Evolutionary conservation across 1,140 invertebrate species (phyloP).

Genomic region (Mercenaria mercenaria): DNA sequence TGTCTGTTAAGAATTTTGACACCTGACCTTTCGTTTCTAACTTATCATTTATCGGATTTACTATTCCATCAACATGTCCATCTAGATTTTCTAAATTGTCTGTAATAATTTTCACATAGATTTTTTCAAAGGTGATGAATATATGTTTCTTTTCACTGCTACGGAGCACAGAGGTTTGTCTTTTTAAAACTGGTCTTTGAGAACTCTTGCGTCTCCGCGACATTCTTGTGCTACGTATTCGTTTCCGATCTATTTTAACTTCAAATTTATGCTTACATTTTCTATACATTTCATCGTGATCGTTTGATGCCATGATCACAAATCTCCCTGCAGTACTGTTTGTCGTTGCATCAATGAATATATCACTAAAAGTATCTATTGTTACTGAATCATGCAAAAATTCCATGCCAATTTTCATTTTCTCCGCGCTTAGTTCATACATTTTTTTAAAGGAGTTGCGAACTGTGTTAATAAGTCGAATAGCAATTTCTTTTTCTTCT

Average conservation of each 20-base stretch:
- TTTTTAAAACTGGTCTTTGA: too few species aligned
- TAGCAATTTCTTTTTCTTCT: too few species aligned
- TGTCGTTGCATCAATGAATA: too few species aligned
- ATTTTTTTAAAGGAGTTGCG: too few species aligned
- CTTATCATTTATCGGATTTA: background rate
- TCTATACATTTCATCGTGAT: background rate
- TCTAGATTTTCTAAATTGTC: background rate
- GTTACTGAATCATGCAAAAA: too few species aligned
- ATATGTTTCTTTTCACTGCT: too few species aligned
- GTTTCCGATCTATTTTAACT: background rate
- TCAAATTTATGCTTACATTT: background rate
- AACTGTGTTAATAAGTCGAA: too few species aligned
- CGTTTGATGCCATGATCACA: background rate
- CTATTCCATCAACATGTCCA: background rate
- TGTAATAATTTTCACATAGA: background rate
- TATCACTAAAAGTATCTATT: too few species aligned
- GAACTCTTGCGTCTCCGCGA: too few species aligned
- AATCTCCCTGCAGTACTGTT: background rate
- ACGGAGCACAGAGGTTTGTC: too few species aligned
- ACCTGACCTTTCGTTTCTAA: background rate
- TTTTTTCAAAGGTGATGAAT: background rate
- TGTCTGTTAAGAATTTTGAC: background rate
- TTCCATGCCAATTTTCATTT: too few species aligned
- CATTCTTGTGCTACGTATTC: background rate
- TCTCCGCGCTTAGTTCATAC: too few species aligned